Base-by-base conservation (phyloP, 2,888 invertebrate genomes). In the Leucania comma region DNA sequence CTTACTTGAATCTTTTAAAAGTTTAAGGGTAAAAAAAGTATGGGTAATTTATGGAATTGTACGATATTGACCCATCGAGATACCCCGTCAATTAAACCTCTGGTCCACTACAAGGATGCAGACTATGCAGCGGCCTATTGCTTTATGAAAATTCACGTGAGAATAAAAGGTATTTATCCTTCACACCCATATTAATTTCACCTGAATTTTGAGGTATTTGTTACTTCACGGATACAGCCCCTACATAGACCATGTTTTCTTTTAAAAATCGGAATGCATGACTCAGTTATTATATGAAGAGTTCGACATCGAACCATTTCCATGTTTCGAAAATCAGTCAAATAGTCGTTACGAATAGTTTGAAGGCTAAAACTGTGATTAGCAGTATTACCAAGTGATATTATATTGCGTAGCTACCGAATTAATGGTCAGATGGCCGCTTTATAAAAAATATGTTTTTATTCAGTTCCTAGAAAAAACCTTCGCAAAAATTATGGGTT, bases 61-160 rank as follows among this genome's bases (percentile, higher is more conserved):
- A 38, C 1, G 2, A 3, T 72, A 14, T 24, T 29, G n/a, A 0
- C 57, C 17, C 1, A 53, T 58, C 1, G 0, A 35, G 0, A n/a
- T 17, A 1, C 0, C 20, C 0, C 0, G 1, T 0, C 0, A 4
- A 0, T 69, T 0, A 0, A 0, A 0, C 35, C 77, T 1, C 1
- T 3, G 4, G 12, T 38, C 1, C 0, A 0, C 0, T n/a, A 24
- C 24, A 0, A 0, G 0, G 0, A 0, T 0, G 0, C 0, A 0
- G 0, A 0, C 0, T 72, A 14, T 69, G 0, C 78, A 51, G 46
- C 17, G 10, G 35, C 29, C 1, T 48, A n/a, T 46, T 72, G 72
- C 14, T 53, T 1, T 29, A 38, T 72, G 70, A 24, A 46, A 53
- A 46, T 72, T 46, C 72, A 72, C 35, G 57, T 77, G 57, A 77